Conservation (phyloP, 2,113 vertebrate species). For the Arizona elegans region DNA sequence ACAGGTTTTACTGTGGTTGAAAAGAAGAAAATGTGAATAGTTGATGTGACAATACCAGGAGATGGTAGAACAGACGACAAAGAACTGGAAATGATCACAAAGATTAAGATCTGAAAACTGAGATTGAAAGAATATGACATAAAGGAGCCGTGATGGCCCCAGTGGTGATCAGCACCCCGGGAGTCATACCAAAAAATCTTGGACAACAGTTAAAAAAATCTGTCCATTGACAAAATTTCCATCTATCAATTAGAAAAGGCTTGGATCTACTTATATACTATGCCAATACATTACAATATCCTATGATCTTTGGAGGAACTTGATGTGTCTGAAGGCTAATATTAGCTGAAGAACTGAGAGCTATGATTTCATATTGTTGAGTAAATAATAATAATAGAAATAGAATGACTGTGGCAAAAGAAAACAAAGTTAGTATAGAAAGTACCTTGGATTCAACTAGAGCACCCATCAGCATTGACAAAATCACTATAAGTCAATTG, state of each 20-base stretch:
- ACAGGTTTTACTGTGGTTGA: background rate
- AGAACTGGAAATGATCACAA: background rate
- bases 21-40: background rate
- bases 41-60: background rate
- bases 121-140: background rate
- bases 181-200: background rate
- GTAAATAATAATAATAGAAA: background rate
- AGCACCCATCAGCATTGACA: background rate
- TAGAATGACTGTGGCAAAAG: background rate
- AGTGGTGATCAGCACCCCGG: background rate
- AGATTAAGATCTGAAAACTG: background rate
- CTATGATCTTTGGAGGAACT: background rate
- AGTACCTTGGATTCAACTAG: background rate
- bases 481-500: background rate
- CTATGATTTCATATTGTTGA: background rate
- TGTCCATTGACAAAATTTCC: background rate
- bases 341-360: background rate
- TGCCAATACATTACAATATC: background rate
- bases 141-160: background rate
- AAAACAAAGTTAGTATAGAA: background rate
- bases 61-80: background rate
- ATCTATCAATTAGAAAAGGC: background rate
- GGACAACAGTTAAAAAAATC: background rate
- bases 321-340: background rate
- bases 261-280: background rate